These are phyloP conservation scores for Carassius gibelio DNA, from an alignment of 2,113 vertebrate species.

Conservation along the genomic window DNA sequence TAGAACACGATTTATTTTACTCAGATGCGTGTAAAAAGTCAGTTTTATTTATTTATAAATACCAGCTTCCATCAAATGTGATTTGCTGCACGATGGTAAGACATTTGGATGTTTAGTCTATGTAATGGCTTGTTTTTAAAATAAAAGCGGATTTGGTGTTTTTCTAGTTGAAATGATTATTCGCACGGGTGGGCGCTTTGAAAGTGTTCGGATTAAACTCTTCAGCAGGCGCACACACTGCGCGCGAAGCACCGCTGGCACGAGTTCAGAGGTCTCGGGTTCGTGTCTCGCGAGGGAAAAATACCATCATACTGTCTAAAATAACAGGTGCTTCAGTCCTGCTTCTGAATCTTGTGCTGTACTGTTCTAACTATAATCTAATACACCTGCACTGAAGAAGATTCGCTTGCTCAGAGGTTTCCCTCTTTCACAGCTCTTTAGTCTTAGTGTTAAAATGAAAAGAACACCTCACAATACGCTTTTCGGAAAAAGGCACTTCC, in stretches of 20 bases:
- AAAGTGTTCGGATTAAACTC: slow-evolving; percentile 7
- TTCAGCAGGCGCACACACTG: neutral
- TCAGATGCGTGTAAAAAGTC: neutral
- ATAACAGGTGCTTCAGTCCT: slow-evolving; percentile 5
- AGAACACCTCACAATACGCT: neutral
- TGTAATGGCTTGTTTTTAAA: neutral
- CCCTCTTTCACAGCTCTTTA: neutral
- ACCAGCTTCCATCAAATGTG: neutral
- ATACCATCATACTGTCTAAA: neutral
- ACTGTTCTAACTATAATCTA: neutral
- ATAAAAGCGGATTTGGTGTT: neutral
- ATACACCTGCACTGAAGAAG: neutral
- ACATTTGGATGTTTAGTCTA: neutral
- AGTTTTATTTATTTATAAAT: neutral
- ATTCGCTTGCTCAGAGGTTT: neutral
- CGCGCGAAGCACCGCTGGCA: neutral
- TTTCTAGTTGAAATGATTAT: neutral
- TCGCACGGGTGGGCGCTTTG: neutral
- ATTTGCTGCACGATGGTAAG: neutral
- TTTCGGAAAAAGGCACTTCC: neutral
- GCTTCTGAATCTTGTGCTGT: neutral
- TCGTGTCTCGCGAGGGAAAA: neutral
- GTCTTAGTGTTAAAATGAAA: neutral
- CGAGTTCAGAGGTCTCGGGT: neutral
- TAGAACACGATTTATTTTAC: neutral